Evolutionary conservation across 2,113 vertebrate genomes (phyloP).

Genomic region (Burhinus oedicnemus): DNA sequence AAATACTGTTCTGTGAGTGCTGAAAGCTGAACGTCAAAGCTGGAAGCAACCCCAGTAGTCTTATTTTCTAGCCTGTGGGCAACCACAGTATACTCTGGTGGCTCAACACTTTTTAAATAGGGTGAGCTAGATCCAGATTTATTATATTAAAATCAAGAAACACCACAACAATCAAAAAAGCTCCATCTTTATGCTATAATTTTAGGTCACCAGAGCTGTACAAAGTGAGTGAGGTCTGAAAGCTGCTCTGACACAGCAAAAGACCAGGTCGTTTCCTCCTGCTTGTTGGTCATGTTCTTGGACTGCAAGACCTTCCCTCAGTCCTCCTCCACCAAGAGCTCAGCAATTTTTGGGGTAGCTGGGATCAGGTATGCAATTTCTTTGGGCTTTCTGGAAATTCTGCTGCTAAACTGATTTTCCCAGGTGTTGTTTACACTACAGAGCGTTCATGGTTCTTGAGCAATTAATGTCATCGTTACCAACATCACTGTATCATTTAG

Average conservation of each 20-base stretch:
- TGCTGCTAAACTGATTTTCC: neutral
- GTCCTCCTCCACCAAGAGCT: neutral
- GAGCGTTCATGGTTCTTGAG: neutral
- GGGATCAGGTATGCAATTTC: neutral
- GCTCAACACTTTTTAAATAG: neutral
- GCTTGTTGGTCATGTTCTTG: neutral
- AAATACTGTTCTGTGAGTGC: neutral
- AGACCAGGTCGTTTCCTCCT: neutral
- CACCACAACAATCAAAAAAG: neutral
- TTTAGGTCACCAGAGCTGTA: neutral
- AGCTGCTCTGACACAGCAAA: neutral
- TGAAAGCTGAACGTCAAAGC: neutral
- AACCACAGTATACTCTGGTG: neutral
- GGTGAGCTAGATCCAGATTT: neutral
- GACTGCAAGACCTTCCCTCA: neutral
- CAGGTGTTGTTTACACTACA: neutral
- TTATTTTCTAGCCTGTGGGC: neutral
- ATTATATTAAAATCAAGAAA: neutral
- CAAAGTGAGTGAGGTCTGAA: neutral
- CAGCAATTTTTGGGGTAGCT: neutral
- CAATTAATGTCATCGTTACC: neutral
- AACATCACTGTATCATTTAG: neutral
- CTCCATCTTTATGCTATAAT: neutral
- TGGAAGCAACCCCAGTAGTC: neutral
- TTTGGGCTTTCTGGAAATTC: neutral